These are phyloP conservation scores for Dusona sp. DNA, from an alignment of 2,888 invertebrate genomes.

Conservation along the genomic window DNA sequence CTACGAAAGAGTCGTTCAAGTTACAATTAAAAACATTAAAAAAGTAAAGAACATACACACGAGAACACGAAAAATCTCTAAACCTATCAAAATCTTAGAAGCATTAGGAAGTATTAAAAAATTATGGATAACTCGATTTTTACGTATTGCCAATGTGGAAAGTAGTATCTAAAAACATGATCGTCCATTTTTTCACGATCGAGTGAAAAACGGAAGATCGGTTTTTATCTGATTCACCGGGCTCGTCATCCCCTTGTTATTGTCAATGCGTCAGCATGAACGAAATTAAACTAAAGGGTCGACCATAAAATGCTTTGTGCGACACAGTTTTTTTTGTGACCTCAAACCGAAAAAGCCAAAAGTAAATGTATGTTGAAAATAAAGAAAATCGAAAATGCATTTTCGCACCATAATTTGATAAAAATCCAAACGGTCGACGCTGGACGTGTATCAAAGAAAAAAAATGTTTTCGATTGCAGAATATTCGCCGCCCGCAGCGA, in stretches of 20 bases:
- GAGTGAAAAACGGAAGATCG: conserved; percentile 33
- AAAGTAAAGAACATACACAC: conserved; percentile 47
- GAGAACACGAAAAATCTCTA: conserved; percentile 62
- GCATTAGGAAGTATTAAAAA: conserved; percentile 13
- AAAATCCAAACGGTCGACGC: conserved; percentile 18
- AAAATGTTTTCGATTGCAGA: conserved; percentile 24
- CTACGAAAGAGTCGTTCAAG: conserved; percentile 28
- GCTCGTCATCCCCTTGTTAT: conserved; percentile 64
- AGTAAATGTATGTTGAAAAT: not conserved
- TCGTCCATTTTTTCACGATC: conserved; percentile 28
- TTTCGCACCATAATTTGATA: conserved; percentile 6
- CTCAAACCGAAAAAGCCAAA: not conserved
- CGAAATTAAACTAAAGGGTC: conserved; percentile 61
- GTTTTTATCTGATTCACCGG: conserved; percentile 62
- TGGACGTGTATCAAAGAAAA: not conserved
- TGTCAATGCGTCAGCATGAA: conserved; percentile 65
- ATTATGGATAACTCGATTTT: conserved; percentile 28
- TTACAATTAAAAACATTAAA: not conserved
- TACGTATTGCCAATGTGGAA: conserved; percentile 27
- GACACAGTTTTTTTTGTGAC: conserved; percentile 16
- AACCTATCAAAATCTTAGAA: conserved; percentile 60
- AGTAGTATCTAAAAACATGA: conserved; percentile 47
- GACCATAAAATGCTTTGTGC: conserved; percentile 43
- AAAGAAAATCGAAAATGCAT: not conserved
- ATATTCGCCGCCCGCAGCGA: conserved; percentile 70